These are phyloP conservation scores for Achlya flavicornis DNA, from an alignment of 2,888 invertebrate species.

Conservation along the genomic window DNA sequence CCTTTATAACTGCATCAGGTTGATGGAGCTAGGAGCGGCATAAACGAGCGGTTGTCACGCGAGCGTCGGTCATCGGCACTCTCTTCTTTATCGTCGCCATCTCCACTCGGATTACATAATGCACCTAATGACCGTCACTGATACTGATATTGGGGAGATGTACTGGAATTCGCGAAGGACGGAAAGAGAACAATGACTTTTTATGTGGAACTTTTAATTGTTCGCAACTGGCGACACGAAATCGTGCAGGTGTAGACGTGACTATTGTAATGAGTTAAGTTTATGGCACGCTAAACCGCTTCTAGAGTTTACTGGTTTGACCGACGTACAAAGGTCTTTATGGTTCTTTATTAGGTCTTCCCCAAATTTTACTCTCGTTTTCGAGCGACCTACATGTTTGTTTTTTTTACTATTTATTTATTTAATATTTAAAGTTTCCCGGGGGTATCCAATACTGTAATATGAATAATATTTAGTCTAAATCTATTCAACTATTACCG, in stretches of 20 bases:
- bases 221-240: not conserved
- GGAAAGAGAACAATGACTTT: not conserved
- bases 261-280: not conserved
- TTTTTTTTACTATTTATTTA: too few species aligned
- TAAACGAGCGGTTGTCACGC: not conserved
- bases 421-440: too few species aligned
- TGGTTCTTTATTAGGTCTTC: too few species aligned
- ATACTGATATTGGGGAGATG: not conserved
- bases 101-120: conserved; percentile 3
- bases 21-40: not conserved
- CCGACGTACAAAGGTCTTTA: too few species aligned
- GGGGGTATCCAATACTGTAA: too few species aligned
- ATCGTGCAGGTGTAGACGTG: not conserved
- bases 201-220: not conserved
- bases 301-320: not conserved
- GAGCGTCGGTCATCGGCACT: not conserved
- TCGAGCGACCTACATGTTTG: too few species aligned
- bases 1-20: not conserved
- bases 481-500: too few species aligned
- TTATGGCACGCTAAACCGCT: not conserved
- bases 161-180: not conserved
- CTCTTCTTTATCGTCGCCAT: not conserved
- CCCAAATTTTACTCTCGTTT: too few species aligned
- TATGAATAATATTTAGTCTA: too few species aligned
- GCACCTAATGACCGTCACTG: not conserved